Base-by-base conservation (phyloP, 2,113 vertebrate genomes). In the Xenus cinereus region DNA sequence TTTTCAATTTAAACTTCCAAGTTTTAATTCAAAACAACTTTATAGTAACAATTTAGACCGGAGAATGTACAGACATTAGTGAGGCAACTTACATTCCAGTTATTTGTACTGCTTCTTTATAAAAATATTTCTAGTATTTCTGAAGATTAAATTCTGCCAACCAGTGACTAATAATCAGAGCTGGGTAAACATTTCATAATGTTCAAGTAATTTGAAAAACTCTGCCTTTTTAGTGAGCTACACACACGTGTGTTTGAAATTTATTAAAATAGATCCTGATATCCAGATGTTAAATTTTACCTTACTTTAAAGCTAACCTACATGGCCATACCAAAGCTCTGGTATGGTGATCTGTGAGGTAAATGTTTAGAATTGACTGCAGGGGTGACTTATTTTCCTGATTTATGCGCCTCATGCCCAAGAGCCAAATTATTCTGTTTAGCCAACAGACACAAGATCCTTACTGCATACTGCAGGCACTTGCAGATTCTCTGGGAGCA, bases 21-120 rank as follows among this genome's bases (percentile, higher is more conserved):
- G 62, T 91, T 96, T 97, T 94, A 93, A 93, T 96, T 57, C 84
- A 93, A 92, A 95, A 94, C 76, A 95, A 89, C 89, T 92, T 87
- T 64, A 60, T 33, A 86, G 48, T 53, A 87, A 60, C 63, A 79
- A n/a, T 89, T 72, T 91, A 86, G 35, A 93, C 51, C 63, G 88
- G 77, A 87, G 60, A 74, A 78, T 87, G 14, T 89, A 74, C 22
- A 75, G 63, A 41, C 19, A 78, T 79, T 94, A 87, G 64, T n/a
- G 35, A 85, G 12, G 67, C 21, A 66, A 77, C 77, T 77, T 86
- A 87, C 35, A 56, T 72, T 92, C 48, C 45, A 57, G 28, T 84
- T 91, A 81, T 90, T 86, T 92, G 50, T 86, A 75, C 54, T 79
- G 30, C 7, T 87, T 56, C 45, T 78, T 66, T 45, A 79, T 41